Evolutionary conservation across 2,888 invertebrate species (phyloP), one percentile per base, ranked within the genome.

Genomic region (Epinotia brunnichana): DNA sequence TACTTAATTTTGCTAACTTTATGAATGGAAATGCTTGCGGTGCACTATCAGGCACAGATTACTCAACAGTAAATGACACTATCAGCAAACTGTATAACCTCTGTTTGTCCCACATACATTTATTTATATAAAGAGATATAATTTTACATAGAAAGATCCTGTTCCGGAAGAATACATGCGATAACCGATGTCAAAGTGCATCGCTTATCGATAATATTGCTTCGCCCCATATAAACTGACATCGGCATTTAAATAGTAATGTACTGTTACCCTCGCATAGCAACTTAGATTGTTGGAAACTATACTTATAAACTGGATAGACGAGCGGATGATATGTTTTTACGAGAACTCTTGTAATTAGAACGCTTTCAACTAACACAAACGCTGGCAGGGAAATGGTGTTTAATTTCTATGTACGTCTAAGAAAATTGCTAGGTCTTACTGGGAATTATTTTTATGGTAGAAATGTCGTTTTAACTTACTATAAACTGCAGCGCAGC

Each of bases 121-220:
- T 48, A 48, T n/a, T 54, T 51, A 41, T 15, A 56, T 41, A 54
- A 62, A 17, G 24, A 54, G 54, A 67, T 48, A 39, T 44, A 60
- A 17, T 71, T 63, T 59, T 39, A 44, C 62, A 68, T 68, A 57
- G 57, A 68, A 53, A 72, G 48, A 68, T 39, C 72, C 79, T 74
- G 77, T 78, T 73, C 74, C 79, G 74, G 73, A 78, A 76, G 80
- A 79, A 75, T 78, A 74, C 78, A 74, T 44, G 74, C 78, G 84
- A 88, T 88, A 88, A 82, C 80, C 75, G 76, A 79, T 83, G 87
- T 83, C 85, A 88, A 84, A 88, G 88, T 73, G 77, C 79, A 76
- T 44, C 70, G 75, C 76, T 77, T 82, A 80, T 80, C 79, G 69
- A 21, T 64, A 71, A 60, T 62, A 77, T 77, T 78, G 73, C 63